Percentiles rank a stretch among this genome's conserved stretches.
Evolutionary conservation across 2,113 vertebrate genomes (phyloP).

Genomic region (Passerina amoena): DNA sequence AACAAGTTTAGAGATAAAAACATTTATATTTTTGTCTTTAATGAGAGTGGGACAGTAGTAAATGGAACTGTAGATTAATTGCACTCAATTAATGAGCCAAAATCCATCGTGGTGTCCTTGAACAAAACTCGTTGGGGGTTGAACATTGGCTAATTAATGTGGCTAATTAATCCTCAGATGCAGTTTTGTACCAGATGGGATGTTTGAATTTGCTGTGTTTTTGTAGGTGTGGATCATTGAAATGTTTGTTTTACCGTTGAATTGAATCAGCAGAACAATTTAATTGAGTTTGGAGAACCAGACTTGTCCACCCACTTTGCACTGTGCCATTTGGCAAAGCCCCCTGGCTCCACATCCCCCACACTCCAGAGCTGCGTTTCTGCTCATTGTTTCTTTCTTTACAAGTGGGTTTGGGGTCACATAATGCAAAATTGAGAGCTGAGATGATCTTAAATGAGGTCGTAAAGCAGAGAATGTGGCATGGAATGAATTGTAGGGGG

Average conservation of each 20-base stretch:
- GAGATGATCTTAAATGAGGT: not conserved
- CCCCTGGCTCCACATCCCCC: not conserved
- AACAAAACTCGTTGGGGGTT: not conserved
- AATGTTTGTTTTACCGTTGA: not conserved
- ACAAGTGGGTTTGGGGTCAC: not conserved
- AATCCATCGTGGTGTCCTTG: not conserved
- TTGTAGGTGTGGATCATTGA: not conserved
- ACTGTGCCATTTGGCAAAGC: not conserved
- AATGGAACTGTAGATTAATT: not conserved
- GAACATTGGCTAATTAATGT: rapidly evolving
- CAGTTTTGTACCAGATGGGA: not conserved
- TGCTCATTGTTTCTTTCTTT: not conserved
- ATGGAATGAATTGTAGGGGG: not conserved
- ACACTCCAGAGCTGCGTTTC: not conserved
- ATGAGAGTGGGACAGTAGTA: not conserved
- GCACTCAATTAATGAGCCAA: not conserved
- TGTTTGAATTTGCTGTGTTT: not conserved
- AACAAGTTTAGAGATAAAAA: not conserved
- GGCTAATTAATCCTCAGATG: not conserved
- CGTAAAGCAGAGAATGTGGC: not conserved
- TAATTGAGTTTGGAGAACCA: not conserved
- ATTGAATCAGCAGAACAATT: not conserved
- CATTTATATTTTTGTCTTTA: not conserved
- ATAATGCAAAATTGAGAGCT: not conserved
- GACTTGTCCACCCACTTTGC: not conserved